A percentile compares a stretch with the other conserved stretches of the same genome.
phyloP scores from a whole-genome alignment of 2,113 vertebrate species.

The Garra rufa region DNA sequence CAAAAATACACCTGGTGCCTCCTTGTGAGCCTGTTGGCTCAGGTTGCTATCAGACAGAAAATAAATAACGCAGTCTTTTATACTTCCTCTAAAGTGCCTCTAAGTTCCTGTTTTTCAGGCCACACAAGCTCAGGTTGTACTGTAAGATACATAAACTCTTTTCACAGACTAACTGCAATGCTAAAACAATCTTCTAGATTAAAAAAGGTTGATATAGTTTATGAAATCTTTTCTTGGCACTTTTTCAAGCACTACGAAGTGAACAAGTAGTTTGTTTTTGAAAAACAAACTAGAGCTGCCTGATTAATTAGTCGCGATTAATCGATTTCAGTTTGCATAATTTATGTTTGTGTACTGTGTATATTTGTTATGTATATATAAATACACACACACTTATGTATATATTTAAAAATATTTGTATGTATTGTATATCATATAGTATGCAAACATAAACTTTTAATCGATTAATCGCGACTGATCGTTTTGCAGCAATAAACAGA shows the following conservation, averaged over 20 bases:
- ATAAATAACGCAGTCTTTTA: slow-evolving; percentile 28
- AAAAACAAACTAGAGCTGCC: too few species aligned
- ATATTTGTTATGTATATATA: too few species aligned
- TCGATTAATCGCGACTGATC: too few species aligned
- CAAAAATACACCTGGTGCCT: not conserved
- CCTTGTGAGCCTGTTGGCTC: not conserved
- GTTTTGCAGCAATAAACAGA: too few species aligned
- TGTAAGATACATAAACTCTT: not conserved
- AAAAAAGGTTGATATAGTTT: not conserved
- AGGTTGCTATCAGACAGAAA: slow-evolving; percentile 29
- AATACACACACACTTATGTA: too few species aligned
- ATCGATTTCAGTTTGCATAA: too few species aligned
- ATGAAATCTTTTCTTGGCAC: not conserved
- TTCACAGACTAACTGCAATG: not conserved
- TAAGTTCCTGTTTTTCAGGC: slow-evolving; percentile 44
- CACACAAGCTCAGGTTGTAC: not conserved
- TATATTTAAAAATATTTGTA: too few species aligned
- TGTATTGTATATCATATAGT: too few species aligned
- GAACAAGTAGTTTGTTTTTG: too few species aligned
- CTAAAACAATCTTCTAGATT: not conserved
- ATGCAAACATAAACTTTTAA: too few species aligned
- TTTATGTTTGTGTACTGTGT: too few species aligned
- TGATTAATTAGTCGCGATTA: too few species aligned
- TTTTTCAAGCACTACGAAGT: not conserved
- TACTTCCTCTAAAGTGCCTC: slow-evolving; percentile 57